phyloP scores from a whole-genome alignment of 92 coral and sea anemone species.

The Paramuricea clavata region DNA sequence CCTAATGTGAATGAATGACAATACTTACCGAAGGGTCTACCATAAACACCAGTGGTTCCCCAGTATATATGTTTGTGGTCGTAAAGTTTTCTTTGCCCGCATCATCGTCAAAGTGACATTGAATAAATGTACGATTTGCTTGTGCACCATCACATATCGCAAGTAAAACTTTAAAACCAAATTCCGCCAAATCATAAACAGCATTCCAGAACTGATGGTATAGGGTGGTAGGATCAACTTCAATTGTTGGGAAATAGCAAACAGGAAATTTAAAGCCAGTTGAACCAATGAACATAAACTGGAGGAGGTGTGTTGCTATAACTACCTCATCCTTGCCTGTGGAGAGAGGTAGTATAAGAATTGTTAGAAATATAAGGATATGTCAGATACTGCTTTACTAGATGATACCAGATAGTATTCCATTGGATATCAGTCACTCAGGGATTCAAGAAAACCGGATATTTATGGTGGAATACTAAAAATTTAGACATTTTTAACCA shows the following conservation, averaged over 20 bases:
- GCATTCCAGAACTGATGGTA: slow-evolving; percentile 66
- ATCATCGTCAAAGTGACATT: slow-evolving; percentile 48
- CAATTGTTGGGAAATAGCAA: slow-evolving; percentile 61
- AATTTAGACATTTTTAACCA: too few relatives aligned
- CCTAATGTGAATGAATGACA: too few relatives aligned
- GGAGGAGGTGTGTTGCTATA: slow-evolving; percentile 56
- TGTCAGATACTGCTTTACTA: slow-evolving; percentile 1
- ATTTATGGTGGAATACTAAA: too few relatives aligned
- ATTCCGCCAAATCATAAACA: slow-evolving; percentile 42
- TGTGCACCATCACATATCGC: slow-evolving; percentile 64
- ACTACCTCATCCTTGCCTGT: too few relatives aligned
- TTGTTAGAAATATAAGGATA: background rate
- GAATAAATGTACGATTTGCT: slow-evolving; percentile 59
- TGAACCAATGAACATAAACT: slow-evolving; percentile 68
- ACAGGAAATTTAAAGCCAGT: slow-evolving; percentile 62
- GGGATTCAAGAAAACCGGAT: background rate
- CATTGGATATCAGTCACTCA: slow-evolving; percentile 2
- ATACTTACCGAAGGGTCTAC: slow-evolving; percentile 46
- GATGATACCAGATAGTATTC: background rate
- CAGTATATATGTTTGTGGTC: slow-evolving; percentile 41
- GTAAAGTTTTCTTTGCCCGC: slow-evolving; percentile 21
- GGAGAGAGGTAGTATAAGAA: too few relatives aligned
- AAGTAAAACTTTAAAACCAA: slow-evolving; percentile 61
- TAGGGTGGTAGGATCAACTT: slow-evolving; percentile 50
- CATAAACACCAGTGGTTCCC: slow-evolving; percentile 49